Evolutionary conservation across 2,113 vertebrate species (phyloP).

Genomic region (Tetrax tetrax): DNA sequence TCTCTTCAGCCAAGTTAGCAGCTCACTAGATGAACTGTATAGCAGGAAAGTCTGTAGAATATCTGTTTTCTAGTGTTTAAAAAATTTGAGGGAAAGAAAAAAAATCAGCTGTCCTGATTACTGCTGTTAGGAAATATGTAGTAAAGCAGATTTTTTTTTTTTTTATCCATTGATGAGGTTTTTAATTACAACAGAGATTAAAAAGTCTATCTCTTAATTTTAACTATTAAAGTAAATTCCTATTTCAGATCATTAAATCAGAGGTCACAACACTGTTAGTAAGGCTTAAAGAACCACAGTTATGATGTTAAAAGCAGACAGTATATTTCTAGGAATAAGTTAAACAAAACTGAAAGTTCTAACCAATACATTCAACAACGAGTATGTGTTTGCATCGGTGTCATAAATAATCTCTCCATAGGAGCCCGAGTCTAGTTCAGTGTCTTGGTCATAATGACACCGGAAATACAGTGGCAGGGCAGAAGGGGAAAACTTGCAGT

Average conservation of each 20-base stretch:
- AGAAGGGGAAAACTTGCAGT: not conserved
- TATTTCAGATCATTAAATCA: not conserved
- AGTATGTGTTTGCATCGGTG: not conserved
- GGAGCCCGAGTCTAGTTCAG: not conserved
- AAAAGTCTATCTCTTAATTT: not conserved
- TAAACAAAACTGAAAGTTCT: not conserved
- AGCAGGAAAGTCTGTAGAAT: not conserved
- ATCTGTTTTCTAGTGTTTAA: not conserved
- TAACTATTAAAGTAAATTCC: not conserved
- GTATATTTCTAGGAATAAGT: not conserved
- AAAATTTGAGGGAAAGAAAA: not conserved
- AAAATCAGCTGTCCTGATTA: not conserved
- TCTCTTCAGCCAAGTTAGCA: not conserved
- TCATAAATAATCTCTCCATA: not conserved
- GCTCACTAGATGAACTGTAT: not conserved
- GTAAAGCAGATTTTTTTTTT: not conserved
- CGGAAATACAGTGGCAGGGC: not conserved
- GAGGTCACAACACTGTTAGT: not conserved
- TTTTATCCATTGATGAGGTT: not conserved
- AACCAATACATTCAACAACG: not conserved
- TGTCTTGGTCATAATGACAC: not conserved
- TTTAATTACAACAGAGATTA: not conserved
- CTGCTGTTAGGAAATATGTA: not conserved
- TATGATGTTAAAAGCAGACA: not conserved
- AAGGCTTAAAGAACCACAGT: not conserved